Conservation (phyloP, 2,797 vertebrate species). For the Microctenopoma lineatum region DNA sequence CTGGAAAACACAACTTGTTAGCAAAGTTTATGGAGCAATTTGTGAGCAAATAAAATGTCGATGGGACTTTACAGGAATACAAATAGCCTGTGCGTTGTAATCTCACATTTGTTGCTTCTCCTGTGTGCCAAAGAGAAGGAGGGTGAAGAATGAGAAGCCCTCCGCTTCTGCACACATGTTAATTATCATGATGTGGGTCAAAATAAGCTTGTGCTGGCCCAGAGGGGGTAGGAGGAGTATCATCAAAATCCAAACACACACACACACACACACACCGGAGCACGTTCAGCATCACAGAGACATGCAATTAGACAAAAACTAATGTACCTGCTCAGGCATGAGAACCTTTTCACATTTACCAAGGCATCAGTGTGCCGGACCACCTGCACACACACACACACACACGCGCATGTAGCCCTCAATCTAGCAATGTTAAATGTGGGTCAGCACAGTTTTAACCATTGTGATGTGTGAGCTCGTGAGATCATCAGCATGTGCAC, state of each 20-base stretch:
- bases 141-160: conserved; percentile 43
- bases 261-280: conserved; percentile 43
- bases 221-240: conserved; percentile 67
- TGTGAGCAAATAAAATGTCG: conserved; percentile 65
- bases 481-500: conserved; percentile 32
- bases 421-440: conserved; percentile 70
- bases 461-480: conserved; percentile 42
- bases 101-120: conserved; percentile 52
- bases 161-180: conserved; percentile 72
- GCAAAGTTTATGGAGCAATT: conserved; percentile 64
- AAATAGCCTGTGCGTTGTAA: conserved; percentile 43
- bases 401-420: conserved; percentile 11
- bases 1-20: conserved; percentile 67
- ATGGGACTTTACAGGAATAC: conserved; percentile 41
- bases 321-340: conserved; percentile 53
- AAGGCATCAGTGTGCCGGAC: not conserved
- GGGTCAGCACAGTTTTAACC: conserved; percentile 70
- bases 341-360: conserved; percentile 23
- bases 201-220: conserved; percentile 65
- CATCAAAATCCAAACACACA: conserved; percentile 70
- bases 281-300: conserved; percentile 42
- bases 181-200: conserved; percentile 82
- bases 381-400: too few species aligned
- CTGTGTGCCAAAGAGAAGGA: conserved; percentile 28
- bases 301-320: conserved; percentile 53